A percentile compares a stretch with the other conserved stretches of the same genome.
These are phyloP conservation scores for Metopia argyrocephala DNA, from an alignment of 2,888 invertebrate species.

Conservation along the genomic window DNA sequence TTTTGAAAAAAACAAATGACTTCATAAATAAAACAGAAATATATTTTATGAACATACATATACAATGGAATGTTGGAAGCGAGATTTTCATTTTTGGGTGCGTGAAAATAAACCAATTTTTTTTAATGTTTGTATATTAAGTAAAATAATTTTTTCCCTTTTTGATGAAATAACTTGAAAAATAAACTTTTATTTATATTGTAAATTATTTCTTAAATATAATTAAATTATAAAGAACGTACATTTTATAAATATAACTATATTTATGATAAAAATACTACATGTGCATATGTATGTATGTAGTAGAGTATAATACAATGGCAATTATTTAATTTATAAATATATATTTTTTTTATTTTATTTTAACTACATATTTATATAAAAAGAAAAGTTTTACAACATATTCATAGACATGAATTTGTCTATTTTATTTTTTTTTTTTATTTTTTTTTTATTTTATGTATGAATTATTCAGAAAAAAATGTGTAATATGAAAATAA, in stretches of 20 bases:
- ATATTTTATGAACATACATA: slow-evolving; percentile 32
- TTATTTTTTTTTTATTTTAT: slow-evolving; percentile 29
- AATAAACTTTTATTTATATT: slow-evolving; percentile 37
- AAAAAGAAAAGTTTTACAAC: not conserved
- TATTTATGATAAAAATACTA: slow-evolving; percentile 41
- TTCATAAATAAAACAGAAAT: slow-evolving; percentile 17
- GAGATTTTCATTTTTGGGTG: slow-evolving; percentile 40
- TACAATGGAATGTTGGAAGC: too few relatives aligned
- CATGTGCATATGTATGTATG: slow-evolving; percentile 7
- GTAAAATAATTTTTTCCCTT: too few relatives aligned
- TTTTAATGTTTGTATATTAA: too few relatives aligned
- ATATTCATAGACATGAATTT: slow-evolving; percentile 2
- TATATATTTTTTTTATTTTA: slow-evolving; percentile 34
- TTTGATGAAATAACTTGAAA: too few relatives aligned
- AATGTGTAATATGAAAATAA: not conserved
- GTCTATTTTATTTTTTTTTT: slow-evolving; percentile 3
- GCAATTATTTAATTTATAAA: slow-evolving; percentile 60
- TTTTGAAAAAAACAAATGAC: slow-evolving; percentile 31
- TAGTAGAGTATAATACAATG: slow-evolving; percentile 54
- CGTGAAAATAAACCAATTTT: too few relatives aligned
- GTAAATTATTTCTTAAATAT: slow-evolving; percentile 45
- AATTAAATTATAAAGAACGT: slow-evolving; percentile 45
- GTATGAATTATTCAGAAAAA: slow-evolving; percentile 7
- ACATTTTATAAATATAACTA: slow-evolving; percentile 45
- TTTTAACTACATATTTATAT: slow-evolving; percentile 19